These are phyloP conservation scores for Grus americana DNA, from an alignment of 2,113 vertebrate genomes.

Conservation along the genomic window DNA sequence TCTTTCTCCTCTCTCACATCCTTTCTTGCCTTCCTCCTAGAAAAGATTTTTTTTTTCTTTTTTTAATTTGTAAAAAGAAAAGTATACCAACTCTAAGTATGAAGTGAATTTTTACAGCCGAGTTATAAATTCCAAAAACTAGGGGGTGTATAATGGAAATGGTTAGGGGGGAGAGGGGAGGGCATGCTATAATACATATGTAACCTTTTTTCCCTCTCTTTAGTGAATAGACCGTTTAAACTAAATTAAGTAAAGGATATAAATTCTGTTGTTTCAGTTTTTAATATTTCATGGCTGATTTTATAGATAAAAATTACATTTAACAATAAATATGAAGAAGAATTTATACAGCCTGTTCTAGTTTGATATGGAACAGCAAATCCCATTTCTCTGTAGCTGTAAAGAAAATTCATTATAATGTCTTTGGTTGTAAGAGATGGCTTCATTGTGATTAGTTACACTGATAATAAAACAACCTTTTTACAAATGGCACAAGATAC, in stretches of 20 bases:
- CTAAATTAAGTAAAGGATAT: conserved; percentile 80
- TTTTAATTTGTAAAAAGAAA: conserved; percentile 36
- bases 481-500: conserved; percentile 67
- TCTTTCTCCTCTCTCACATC: background rate
- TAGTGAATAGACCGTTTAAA: conserved; percentile 78
- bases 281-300: conserved; percentile 83
- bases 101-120: conserved; percentile 68
- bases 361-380: conserved; percentile 82
- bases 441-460: conserved; percentile 80
- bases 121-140: conserved; percentile 74
- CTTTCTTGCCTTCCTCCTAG: background rate
- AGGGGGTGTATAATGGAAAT: conserved; percentile 69
- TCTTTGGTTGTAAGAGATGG: conserved; percentile 78
- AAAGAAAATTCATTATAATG: conserved; percentile 86
- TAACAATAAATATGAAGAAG: conserved; percentile 82
- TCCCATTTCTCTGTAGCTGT: conserved; percentile 81
- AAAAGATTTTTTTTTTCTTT: background rate
- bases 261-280: conserved; percentile 81
- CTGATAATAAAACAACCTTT: conserved; percentile 80
- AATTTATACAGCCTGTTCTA: conserved; percentile 79
- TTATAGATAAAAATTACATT: conserved; percentile 83
- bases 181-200: conserved; percentile 25
- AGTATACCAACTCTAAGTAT: conserved; percentile 57
- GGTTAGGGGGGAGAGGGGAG: conserved; percentile 33
- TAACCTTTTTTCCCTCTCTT: conserved; percentile 56